phyloP scores from a whole-genome alignment of 2,113 vertebrate species.

The Australoheros scitulus region DNA sequence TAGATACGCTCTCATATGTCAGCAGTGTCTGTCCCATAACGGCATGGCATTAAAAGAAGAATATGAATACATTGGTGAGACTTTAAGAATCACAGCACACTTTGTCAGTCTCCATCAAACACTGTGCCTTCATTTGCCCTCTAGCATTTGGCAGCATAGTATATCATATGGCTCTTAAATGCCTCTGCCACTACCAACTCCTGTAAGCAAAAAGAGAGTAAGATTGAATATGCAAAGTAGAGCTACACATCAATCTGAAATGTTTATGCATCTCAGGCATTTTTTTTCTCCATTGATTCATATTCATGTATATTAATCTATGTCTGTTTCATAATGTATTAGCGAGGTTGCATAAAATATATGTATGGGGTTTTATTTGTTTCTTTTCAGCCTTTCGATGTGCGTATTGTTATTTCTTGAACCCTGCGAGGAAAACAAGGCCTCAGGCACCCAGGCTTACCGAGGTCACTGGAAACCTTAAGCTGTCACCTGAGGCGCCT shows the following conservation, averaged over 20 bases:
- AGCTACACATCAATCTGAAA: constrained; percentile 69
- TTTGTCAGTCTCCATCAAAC: constrained; percentile 77
- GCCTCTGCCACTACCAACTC: constrained; percentile 67
- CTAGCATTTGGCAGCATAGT: constrained; percentile 75
- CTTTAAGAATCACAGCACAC: constrained; percentile 63
- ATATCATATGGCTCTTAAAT: constrained; percentile 80
- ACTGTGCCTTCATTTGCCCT: constrained; percentile 75
- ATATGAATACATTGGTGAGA: constrained; percentile 98
- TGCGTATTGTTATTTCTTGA: constrained; percentile 97
- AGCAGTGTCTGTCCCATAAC: constrained; percentile 98
- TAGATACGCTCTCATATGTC: constrained; percentile 97
- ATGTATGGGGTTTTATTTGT: constrained; percentile 31
- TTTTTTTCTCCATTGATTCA: constrained; percentile 61
- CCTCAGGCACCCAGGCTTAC: constrained; percentile 91
- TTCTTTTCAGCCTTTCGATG: constrained; percentile 90
- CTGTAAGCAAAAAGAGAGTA: constrained; percentile 70
- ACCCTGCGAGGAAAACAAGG: constrained; percentile 94
- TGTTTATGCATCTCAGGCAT: constrained; percentile 72
- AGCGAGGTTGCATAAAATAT: constrained; percentile 37
- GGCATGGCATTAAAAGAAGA: constrained; percentile 99
- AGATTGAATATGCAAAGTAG: constrained; percentile 78
- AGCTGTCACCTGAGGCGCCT: constrained; percentile 60
- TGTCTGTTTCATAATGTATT: constrained; percentile 45
- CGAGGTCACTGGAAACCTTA: constrained; percentile 84
- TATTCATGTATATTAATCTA: constrained; percentile 75